These are phyloP conservation scores for Eulimnadia texana DNA, from an alignment of 1,140 invertebrate species.

Conservation along the genomic window DNA sequence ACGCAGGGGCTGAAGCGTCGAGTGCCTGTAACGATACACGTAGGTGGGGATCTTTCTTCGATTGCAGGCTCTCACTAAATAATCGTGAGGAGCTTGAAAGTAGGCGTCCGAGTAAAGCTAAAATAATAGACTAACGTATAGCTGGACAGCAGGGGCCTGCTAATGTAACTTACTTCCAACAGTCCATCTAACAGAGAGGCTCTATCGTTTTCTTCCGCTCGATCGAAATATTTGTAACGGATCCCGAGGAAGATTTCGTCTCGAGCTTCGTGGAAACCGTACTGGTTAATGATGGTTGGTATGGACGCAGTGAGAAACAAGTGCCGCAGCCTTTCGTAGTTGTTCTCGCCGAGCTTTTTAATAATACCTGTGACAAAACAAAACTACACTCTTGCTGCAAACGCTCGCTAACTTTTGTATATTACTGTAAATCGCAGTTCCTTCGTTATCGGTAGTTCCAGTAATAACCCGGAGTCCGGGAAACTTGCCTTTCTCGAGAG, in stretches of 20 bases:
- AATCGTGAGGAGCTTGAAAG: slow-evolving; percentile 25
- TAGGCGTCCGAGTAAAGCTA: slow-evolving; percentile 31
- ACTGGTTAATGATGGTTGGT: slow-evolving; percentile 30
- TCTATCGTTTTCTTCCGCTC: slow-evolving; percentile 26
- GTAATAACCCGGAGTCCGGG: slow-evolving; percentile 37
- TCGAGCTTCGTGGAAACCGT: slow-evolving; percentile 24
- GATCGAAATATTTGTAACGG: slow-evolving; percentile 36
- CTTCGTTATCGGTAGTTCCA: slow-evolving; percentile 42
- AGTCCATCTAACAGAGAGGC: slow-evolving; percentile 21
- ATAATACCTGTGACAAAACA: slow-evolving; percentile 14
- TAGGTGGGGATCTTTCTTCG: slow-evolving; percentile 18
- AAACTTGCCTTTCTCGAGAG: slow-evolving; percentile 31
- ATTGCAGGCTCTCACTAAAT: slow-evolving; percentile 23
- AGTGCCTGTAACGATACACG: slow-evolving; percentile 32
- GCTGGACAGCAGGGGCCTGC: too few relatives aligned
- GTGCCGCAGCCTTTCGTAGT: slow-evolving; percentile 30
- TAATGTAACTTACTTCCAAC: slow-evolving; percentile 21
- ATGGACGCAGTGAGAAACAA: slow-evolving; percentile 35
- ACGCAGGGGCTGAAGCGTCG: slow-evolving; percentile 31
- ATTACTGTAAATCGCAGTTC: slow-evolving; percentile 18
- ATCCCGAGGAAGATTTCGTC: slow-evolving; percentile 31
- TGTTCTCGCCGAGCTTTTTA: slow-evolving; percentile 33
- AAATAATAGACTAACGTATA: slow-evolving; percentile 19
- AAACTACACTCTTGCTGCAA: slow-evolving; percentile 8
- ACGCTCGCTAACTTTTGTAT: slow-evolving; percentile 7